Base-by-base conservation (phyloP, 2,113 vertebrate genomes). In the Gasterosteus aculeatus region DNA sequence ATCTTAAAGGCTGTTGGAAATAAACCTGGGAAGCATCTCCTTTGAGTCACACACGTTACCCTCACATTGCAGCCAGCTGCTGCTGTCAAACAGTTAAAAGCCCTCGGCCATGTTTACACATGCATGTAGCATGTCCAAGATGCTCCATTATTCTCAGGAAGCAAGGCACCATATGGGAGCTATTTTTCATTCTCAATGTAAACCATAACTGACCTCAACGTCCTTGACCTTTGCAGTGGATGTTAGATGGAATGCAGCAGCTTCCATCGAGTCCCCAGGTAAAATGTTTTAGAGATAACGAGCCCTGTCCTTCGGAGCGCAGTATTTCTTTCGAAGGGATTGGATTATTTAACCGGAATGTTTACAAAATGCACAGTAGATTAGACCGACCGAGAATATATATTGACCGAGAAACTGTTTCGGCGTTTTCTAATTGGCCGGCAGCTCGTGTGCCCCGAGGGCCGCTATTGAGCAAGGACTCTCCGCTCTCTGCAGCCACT, bases 391-490 rank as follows among this genome's bases (percentile, higher is more conserved):
- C 49, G 3, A 80, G 80, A 81, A 80, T 81, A 62, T 77, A 86
- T 77, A 86, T 79, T 75, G 69, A 85, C 78, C 42, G 60, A 78
- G 76, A 72, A 85, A 81, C 64, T 2, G 70, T 74, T 83, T 84
- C 69, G 75, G 74, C 60, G 2, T 86, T 89, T 84, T 76, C 35
- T 85, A 85, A 88, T 82, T 83, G 81, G 80, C 79, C 72, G 22
- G 57, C 68, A 69, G 53, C 79, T 54, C 3, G 31, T 66, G 74
- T 42, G 61, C 35, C 84, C 89, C 2, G 3, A 70, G 82, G 88
- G 84, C 59, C 80, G 82, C 66, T 84, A 75, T 80, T 88, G 84
- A 84, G 82, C 78, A 83, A 83, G 77, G 84, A 83, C 82, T 86
- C 58, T 0, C 57, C n/a, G 60, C 63, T 83, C 70, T 87, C 69